Percentiles rank a stretch among this genome's conserved stretches.
These are phyloP conservation scores for Telmatochromis sp. DNA, from an alignment of 2,113 vertebrate genomes.

Conservation along the genomic window DNA sequence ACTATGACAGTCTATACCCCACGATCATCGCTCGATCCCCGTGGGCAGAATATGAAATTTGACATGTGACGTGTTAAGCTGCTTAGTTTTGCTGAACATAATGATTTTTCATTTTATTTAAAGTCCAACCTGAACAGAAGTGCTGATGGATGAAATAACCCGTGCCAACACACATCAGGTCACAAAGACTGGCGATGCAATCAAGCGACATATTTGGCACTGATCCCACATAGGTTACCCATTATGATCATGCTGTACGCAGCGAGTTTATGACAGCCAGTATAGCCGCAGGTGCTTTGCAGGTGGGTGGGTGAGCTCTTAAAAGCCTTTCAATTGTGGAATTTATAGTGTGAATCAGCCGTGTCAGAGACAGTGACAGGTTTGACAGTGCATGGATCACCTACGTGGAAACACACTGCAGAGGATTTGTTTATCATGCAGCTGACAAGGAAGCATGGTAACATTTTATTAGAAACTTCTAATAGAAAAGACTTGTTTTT, in stretches of 20 bases:
- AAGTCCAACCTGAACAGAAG: neutral
- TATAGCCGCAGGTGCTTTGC: neutral
- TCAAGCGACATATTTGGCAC: neutral
- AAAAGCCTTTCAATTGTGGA: conserved; percentile 13
- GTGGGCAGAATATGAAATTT: neutral
- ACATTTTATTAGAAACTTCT: neutral
- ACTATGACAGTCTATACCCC: neutral
- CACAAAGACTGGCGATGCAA: neutral
- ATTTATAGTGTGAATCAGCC: conserved; percentile 6
- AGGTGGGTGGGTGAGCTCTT: neutral
- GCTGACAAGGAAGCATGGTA: neutral
- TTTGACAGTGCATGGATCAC: neutral
- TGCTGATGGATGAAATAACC: neutral
- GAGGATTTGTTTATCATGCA: neutral
- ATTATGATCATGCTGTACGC: conserved; percentile 14
- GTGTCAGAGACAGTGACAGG: neutral
- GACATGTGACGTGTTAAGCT: neutral
- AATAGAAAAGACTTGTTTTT: neutral
- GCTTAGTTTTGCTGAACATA: neutral
- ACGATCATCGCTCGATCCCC: rapidly evolving
- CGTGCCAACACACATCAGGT: neutral
- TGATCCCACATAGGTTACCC: conserved; percentile 8
- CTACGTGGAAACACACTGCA: neutral
- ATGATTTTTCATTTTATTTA: neutral
- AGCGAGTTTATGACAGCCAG: neutral